phyloP scores from a whole-genome alignment of 2,797 vertebrate species.

The Clarias fuscus region DNA sequence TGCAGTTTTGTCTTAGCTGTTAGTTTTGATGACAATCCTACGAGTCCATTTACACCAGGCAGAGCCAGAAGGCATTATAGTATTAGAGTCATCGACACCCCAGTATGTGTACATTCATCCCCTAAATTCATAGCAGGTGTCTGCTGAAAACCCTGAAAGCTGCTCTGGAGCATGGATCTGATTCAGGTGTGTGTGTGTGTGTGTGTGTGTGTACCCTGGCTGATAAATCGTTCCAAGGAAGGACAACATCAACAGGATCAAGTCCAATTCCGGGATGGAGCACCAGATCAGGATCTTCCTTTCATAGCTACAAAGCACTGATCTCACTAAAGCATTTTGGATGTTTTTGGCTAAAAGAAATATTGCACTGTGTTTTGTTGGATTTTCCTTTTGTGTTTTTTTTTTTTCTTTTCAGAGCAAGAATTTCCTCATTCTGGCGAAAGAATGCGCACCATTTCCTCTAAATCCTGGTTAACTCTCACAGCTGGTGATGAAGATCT shows the following conservation, averaged over 20 bases:
- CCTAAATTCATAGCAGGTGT: conserved; percentile 22
- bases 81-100: neutral
- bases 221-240: neutral
- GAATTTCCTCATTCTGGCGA: neutral
- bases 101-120: neutral
- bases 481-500: neutral
- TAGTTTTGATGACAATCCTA: too few relatives aligned
- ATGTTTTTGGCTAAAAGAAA: neutral
- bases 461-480: neutral
- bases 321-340: neutral
- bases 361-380: neutral
- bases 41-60: neutral
- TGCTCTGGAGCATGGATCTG: neutral
- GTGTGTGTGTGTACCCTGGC: neutral
- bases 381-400: neutral
- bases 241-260: conserved; percentile 8
- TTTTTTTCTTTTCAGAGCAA: neutral
- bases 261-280: neutral
- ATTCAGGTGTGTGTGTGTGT: neutral
- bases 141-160: neutral
- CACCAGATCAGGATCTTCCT: neutral
- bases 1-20: neutral
- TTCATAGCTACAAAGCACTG: neutral
- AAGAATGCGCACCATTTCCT: neutral
- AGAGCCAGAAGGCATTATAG: neutral